These are phyloP conservation scores for Goniozus legneri DNA, from an alignment of 1,140 invertebrate genomes.

Conservation along the genomic window DNA sequence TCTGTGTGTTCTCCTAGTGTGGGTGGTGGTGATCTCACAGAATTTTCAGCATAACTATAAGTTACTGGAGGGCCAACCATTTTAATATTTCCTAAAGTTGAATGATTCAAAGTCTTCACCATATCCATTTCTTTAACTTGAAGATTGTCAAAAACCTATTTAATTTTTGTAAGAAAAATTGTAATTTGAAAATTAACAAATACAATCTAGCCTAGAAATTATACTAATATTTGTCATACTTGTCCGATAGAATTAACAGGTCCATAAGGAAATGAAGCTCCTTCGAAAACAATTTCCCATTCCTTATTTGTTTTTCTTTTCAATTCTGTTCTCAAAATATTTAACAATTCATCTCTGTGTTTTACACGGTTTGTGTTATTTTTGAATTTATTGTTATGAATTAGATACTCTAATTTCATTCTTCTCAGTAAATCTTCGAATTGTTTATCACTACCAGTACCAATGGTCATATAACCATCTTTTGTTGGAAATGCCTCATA, in stretches of 20 bases:
- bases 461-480: slow-evolving; percentile 81
- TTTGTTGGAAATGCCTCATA: slow-evolving; percentile 84
- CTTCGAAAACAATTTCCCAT: slow-evolving; percentile 74
- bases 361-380: slow-evolving; percentile 73
- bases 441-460: slow-evolving; percentile 76
- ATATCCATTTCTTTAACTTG: slow-evolving; percentile 75
- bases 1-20: slow-evolving; percentile 83
- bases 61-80: slow-evolving; percentile 83
- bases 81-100: slow-evolving; percentile 68
- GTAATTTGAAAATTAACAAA: slow-evolving; percentile 10
- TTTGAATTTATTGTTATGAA: slow-evolving; percentile 63
- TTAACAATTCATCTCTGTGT: slow-evolving; percentile 69
- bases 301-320: slow-evolving; percentile 66
- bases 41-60: slow-evolving; percentile 71
- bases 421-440: slow-evolving; percentile 68
- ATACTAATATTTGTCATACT: slow-evolving; percentile 32
- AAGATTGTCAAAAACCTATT: slow-evolving; percentile 79
- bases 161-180: too few species aligned
- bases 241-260: slow-evolving; percentile 84
- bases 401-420: slow-evolving; percentile 63
- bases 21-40: slow-evolving; percentile 73
- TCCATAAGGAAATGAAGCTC: slow-evolving; percentile 79
- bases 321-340: slow-evolving; percentile 64
- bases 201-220: slow-evolving; percentile 1
- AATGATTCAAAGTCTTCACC: slow-evolving; percentile 75